Conservation (phyloP, 2,797 vertebrate genomes). For the Megaceryle alcyon region DNA sequence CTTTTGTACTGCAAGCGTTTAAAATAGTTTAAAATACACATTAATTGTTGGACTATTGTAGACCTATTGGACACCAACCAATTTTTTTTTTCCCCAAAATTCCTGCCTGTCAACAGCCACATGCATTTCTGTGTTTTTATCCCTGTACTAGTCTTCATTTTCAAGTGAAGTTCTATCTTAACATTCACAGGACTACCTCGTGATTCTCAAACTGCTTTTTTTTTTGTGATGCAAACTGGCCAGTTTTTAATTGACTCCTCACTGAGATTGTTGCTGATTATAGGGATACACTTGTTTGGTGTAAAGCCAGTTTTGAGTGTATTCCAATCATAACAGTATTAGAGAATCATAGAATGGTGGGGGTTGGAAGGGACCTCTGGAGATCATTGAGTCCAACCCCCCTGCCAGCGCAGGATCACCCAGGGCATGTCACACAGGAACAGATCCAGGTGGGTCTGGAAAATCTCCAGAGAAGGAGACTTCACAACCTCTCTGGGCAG, state of each 20-base stretch:
- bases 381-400: too few relatives aligned
- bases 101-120: not conserved
- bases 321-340: not conserved
- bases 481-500: too few relatives aligned
- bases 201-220: not conserved
- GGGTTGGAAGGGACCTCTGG: too few relatives aligned
- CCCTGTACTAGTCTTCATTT: not conserved
- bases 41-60: not conserved
- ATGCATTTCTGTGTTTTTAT: not conserved
- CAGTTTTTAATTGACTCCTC: not conserved
- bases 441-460: too few relatives aligned
- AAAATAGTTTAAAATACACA: constrained; percentile 14
- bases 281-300: not conserved
- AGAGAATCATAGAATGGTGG: too few relatives aligned
- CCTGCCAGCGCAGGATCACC: too few relatives aligned
- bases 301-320: not conserved
- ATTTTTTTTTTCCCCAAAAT: not conserved
- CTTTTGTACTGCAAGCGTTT: not conserved
- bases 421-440: too few relatives aligned
- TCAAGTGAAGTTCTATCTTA: not conserved
- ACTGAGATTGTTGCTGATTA: not conserved
- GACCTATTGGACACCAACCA: not conserved
- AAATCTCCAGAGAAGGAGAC: too few relatives aligned
- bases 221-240: not conserved
- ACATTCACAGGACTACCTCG: not conserved